Conservation (phyloP, 2,113 vertebrate species). For the Orcinus orca region DNA sequence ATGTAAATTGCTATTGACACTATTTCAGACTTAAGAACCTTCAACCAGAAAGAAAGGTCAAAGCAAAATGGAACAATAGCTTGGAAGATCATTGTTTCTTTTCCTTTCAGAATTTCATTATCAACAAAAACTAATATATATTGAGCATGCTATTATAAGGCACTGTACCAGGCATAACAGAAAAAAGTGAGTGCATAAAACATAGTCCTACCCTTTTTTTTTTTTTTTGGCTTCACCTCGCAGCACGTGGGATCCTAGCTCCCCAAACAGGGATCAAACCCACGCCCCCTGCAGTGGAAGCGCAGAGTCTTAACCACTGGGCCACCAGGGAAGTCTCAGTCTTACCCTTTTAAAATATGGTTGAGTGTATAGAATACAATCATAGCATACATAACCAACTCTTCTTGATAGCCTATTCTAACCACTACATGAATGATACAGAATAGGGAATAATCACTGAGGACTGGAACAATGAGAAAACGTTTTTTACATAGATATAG, state of each 20-base stretch:
- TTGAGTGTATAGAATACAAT: background rate
- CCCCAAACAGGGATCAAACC: no score
- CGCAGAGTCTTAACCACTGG: no score
- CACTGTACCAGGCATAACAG: background rate
- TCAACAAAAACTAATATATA: background rate
- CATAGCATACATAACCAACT: background rate
- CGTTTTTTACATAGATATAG: no score
- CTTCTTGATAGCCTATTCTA: background rate
- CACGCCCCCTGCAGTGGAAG: no score
- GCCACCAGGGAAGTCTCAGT: background rate
- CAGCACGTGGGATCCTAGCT: no score
- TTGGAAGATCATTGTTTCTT: background rate
- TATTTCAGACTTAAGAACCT: background rate
- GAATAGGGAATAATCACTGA: background rate
- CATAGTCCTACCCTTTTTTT: background rate
- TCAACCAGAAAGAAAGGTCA: background rate
- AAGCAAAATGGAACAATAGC: background rate
- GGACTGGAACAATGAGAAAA: background rate
- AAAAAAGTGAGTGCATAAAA: background rate
- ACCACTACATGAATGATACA: background rate
- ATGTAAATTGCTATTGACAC: background rate
- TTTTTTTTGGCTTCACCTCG: no score
- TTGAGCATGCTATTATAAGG: background rate
- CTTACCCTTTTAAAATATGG: background rate
- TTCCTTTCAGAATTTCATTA: conserved; percentile 6